Percentiles rank a stretch among this genome's conserved stretches.
Conservation (phyloP, 1,140 invertebrate species). For the Zaprionus ghesquierei region DNA sequence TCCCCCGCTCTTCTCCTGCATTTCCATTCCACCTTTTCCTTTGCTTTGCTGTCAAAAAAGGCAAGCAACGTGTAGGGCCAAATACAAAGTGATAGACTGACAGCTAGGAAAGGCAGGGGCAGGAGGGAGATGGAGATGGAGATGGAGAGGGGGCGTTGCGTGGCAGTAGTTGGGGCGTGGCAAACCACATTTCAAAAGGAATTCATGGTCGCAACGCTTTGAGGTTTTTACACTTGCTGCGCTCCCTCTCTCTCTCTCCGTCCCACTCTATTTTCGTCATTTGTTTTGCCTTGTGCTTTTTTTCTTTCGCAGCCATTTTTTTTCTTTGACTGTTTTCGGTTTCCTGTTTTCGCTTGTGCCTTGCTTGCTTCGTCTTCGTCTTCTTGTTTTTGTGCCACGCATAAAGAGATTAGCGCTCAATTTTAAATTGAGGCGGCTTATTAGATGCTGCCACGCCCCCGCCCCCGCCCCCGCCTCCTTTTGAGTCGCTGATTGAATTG, state of each 20-base stretch:
- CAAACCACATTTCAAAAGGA: slow-evolving; percentile 51
- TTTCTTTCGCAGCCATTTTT: not conserved
- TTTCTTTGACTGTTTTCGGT: not conserved
- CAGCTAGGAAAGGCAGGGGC: not conserved
- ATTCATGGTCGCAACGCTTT: slow-evolving; percentile 30
- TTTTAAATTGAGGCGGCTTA: slow-evolving; percentile 50
- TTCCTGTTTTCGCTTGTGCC: slow-evolving; percentile 1
- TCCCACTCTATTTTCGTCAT: not conserved
- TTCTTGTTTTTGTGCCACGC: slow-evolving; percentile 11
- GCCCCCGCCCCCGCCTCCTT: not conserved
- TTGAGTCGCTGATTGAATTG: slow-evolving; percentile 35
- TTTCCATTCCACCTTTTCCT: not conserved
- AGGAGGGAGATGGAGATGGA: not conserved
- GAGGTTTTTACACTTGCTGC: slow-evolving; percentile 27
- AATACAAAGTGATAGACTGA: slow-evolving; percentile 32
- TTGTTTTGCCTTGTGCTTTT: not conserved
- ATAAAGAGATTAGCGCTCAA: slow-evolving; percentile 55
- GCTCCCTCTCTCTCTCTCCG: no score
- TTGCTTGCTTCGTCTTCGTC: not conserved
- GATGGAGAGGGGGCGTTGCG: not conserved
- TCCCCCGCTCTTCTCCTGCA: not conserved
- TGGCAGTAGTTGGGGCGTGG: slow-evolving; percentile 22
- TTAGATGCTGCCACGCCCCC: slow-evolving; percentile 23
- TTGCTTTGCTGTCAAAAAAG: slow-evolving; percentile 1
- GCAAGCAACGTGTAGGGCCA: slow-evolving; percentile 2